Evolutionary conservation across 2,113 vertebrate genomes (phyloP), one percentile per base, ranked within the genome.

Genomic region (Halcyon malimbica): DNA sequence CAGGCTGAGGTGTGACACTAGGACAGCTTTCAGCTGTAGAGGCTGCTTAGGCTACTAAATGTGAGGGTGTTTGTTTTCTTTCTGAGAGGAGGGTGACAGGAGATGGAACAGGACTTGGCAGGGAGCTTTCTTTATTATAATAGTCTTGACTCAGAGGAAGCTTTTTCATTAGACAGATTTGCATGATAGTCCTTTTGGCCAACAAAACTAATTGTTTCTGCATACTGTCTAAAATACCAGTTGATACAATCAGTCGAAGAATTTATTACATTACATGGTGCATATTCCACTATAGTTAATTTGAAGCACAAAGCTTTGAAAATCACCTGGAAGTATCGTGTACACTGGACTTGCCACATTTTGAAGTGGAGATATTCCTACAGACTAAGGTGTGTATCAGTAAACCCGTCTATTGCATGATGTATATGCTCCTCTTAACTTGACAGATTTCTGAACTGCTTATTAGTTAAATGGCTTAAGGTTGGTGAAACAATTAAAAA

Each of bases 401-500:
- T 37, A 88, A 89, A 78, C 46, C 50, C 60, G 15, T 48, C 35
- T 92, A 10, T 70, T 91, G 33, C 9, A 18, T 76, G 62, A 5
- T 10, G 5, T 39, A 41, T 8, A 0, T 86, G 65, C 71, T 94
- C 37, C 91, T 59, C 41, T 92, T 59, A 46, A 46, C 50, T 51
- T 95, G 83, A 69, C n/a, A 90, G 39, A 73, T 90, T 96, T 90
- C 71, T 73, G 64, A 87, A 90, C 86, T 93, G 42, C 56, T 88
- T 89, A 69, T 96, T 94, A 85, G 88, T 92, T 95, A 85, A 92
- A 87, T 93, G 60, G 89, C 71, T 95, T 87, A 76, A 44, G 92
- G 69, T 73, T 97, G 86, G 74, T 85, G 83, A 96, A 96, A 95
- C 78, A 91, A 90, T 94, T 94, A 83, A 92, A 98, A 96, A 81